Base-by-base conservation (phyloP, 2,888 invertebrate species). In the Octonoba sinensis region DNA sequence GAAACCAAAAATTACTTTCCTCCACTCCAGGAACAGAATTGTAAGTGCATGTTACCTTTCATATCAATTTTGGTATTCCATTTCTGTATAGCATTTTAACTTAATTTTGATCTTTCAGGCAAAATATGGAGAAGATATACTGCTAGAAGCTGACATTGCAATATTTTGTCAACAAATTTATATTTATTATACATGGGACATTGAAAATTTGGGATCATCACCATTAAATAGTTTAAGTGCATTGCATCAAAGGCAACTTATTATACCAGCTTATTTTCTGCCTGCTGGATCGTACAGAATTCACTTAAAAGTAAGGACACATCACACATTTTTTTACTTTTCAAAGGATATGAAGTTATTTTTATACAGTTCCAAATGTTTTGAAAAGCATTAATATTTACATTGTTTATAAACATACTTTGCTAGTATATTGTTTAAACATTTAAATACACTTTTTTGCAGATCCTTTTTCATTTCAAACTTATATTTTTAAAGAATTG, bases 281-380 rank as follows among this genome's bases (percentile, higher is more conserved):
- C 16, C 57, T 6, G 84, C 84, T 71, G 88, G 88, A 20, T 84
- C 83, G 20, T 87, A 88, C 79, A 82, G 71, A 4, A 82, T 87
- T 0, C 51, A 85, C 20, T 82, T 88, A n/a, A 85, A 81, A 85
- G 88, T 88, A 69, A 74, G 22, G 6, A 6, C 2, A 27, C 27
- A 27, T 3, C n/a, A n/a, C n/a, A n/a, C 6, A 3, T 27, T 2
- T 27, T 6, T 27, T 27, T 27, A 27, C 27, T 27, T 2, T 27
- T 27, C 3, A 27, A 27, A 6, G 6, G 6, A n/a, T n/a, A n/a
- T n/a, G n/a, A 6, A 27, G 27, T 27, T 2, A 27, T 27, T 27
- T 27, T 27, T 27, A 3, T 27, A 3, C 6, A 27, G 27, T 27
- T 27, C 6, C 2, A 27, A 27, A 27, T 6, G 6, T 27, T 27